Evolutionary conservation across 2,797 vertebrate genomes (phyloP), one percentile per base, ranked within the genome.

Genomic region (Mormyrops attenuatus): DNA sequence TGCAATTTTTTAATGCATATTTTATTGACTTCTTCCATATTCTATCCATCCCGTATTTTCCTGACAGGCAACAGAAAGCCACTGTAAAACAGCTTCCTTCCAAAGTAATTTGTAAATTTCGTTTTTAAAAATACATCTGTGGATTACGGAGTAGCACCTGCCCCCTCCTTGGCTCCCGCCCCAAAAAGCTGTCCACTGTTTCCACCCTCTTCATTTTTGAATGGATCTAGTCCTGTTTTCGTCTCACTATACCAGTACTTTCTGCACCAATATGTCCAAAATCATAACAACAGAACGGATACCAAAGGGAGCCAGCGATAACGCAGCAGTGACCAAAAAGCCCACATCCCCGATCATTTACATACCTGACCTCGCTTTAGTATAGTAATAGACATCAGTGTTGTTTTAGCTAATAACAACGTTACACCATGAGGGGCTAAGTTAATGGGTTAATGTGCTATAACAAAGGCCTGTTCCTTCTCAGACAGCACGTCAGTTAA

Each of bases 31-130:
- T 20, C 8, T 53, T 49, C 57, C 55, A 26, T 53, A 88, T 88
- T n/a, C 20, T 15, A 80, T 15, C 30, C 17, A 66, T 91, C 90
- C 92, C 92, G 91, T 80, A 5, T 38, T 80, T 80, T 93, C 94
- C 92, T 95, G 94, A 96, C 94, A 95, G 94, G 94, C 93, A 94
- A 95, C 94, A 94, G 94, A 94, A 94, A 93, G 90, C 89, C 52
- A 55, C 89, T 89, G 20, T 41, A 92, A 90, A 94, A 49, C 3
- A 92, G 92, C 91, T 92, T 91, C 91, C 92, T 95, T 94, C 95
- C 94, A 95, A 94, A 93, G 93, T 91, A 91, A 94, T 95, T 94
- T 95, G 63, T 30, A 93, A 95, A 95, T 95, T 93, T 93, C 17
- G 93, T 91, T 93, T 94, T 94, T 94, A 95, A 95, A 95, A 95